Conservation (phyloP, 2,113 vertebrate species). For the Puntigrus tetrazona region DNA sequence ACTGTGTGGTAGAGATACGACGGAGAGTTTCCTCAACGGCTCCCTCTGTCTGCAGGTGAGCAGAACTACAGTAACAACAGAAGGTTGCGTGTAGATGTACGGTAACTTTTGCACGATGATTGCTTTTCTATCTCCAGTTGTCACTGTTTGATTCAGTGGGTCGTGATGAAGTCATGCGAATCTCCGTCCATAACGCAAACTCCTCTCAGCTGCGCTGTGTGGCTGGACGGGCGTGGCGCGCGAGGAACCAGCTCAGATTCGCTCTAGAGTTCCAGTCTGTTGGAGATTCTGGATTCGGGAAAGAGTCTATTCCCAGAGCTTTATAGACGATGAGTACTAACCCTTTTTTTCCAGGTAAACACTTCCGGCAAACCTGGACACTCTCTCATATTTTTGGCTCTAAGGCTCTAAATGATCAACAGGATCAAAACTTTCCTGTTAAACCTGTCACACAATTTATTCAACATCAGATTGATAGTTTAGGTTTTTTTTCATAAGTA, state of each 20-base stretch:
- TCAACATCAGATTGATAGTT: too few relatives aligned
- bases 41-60: slow-evolving; percentile 58
- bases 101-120: too few relatives aligned
- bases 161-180: slow-evolving; percentile 69
- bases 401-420: too few relatives aligned
- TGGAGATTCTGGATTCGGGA: slow-evolving; percentile 55
- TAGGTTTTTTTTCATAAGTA: too few relatives aligned
- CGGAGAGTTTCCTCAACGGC: slow-evolving; percentile 33
- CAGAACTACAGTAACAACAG: neutral
- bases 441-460: too few relatives aligned
- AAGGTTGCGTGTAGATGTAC: too few relatives aligned
- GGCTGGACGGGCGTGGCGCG: slow-evolving; percentile 66
- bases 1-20: slow-evolving; percentile 63
- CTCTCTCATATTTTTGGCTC: neutral
- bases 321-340: slow-evolving; percentile 88
- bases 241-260: slow-evolving; percentile 75
- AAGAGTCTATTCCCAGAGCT: slow-evolving; percentile 59
- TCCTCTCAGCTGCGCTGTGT: slow-evolving; percentile 82
- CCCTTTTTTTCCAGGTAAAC: slow-evolving; percentile 88
- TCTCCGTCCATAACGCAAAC: slow-evolving; percentile 85
- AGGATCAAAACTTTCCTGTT: too few relatives aligned
- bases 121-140: slow-evolving; percentile 69
- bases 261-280: slow-evolving; percentile 79
- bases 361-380: neutral
- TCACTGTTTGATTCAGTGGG: slow-evolving; percentile 74